These are phyloP conservation scores for Plagodis dolabraria DNA, from an alignment of 2,888 invertebrate genomes.

Conservation along the genomic window DNA sequence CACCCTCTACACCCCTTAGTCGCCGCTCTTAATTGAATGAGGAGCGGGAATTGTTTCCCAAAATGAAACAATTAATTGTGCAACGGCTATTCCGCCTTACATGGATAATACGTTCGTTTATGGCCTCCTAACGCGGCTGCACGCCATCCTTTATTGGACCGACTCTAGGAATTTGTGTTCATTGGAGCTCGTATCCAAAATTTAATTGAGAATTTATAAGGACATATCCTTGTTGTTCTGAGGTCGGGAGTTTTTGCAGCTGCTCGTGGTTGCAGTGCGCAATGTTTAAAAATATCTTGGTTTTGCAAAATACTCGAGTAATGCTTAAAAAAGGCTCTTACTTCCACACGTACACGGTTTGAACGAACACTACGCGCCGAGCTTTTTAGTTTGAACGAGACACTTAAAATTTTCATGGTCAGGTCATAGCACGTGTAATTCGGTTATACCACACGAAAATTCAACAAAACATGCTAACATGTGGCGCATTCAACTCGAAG, in stretches of 20 bases:
- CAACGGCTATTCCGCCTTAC: conserved; percentile 85
- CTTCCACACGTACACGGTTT: conserved; percentile 44
- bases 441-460: conserved; percentile 72
- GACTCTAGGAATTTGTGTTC: conserved; percentile 84
- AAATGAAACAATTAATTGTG: conserved; percentile 86
- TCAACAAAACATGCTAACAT: conserved; percentile 72
- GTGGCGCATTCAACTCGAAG: conserved; percentile 79
- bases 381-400: conserved; percentile 68
- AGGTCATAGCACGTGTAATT: conserved; percentile 79
- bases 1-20: conserved; percentile 64
- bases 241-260: conserved; percentile 70
- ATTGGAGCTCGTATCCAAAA: conserved; percentile 82
- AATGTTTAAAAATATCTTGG: conserved; percentile 62
- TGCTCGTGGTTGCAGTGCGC: conserved; percentile 64
- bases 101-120: conserved; percentile 85
- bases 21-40: conserved; percentile 85
- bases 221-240: conserved; percentile 73
- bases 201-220: conserved; percentile 83
- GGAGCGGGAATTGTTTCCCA: conserved; percentile 86
- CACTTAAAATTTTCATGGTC: conserved; percentile 82
- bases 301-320: conserved; percentile 53
- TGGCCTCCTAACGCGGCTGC: conserved; percentile 84
- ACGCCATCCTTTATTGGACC: conserved; percentile 83
- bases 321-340: conserved; percentile 49
- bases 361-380: conserved; percentile 45